A percentile compares a stretch with the other conserved stretches of the same genome.
phyloP scores from a whole-genome alignment of 2,888 invertebrate species.

The Melinopterus prodromus region DNA sequence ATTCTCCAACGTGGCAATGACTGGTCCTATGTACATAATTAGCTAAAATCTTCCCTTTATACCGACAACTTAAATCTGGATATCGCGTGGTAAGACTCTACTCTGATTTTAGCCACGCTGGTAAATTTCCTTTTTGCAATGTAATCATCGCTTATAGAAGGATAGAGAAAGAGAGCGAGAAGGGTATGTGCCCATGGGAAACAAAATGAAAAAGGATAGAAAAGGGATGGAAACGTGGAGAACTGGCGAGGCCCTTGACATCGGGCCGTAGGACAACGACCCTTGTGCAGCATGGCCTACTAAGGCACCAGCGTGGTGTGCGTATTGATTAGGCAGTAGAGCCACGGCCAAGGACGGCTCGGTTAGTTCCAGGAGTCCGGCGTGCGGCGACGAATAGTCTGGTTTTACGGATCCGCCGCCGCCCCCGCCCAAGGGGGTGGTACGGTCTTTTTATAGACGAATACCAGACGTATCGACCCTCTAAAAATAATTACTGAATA shows the following conservation, averaged over 20 bases:
- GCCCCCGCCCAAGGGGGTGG: background rate
- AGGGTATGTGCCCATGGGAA: background rate
- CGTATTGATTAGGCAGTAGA: conserved; percentile 44
- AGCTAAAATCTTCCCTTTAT: too few species aligned
- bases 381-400: background rate
- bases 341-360: conserved; percentile 47
- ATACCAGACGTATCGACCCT: background rate
- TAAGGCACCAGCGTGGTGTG: conserved; percentile 42
- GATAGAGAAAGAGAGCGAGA: too few species aligned
- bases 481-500: background rate
- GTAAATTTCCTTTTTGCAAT: too few species aligned
- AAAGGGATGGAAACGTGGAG: background rate
- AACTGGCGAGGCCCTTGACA: background rate
- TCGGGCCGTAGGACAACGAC: conserved; percentile 23
- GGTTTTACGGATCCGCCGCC: background rate
- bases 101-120: too few species aligned
- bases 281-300: conserved; percentile 44
- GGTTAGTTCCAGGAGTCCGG: conserved; percentile 28
- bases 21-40: too few species aligned
- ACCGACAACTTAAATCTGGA: too few species aligned
- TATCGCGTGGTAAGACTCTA: too few species aligned
- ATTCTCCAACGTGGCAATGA: too few species aligned
- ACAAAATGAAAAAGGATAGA: background rate
- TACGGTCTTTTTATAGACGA: background rate
- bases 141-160: too few species aligned